Evolutionary conservation across 2,888 invertebrate species (phyloP).

Genomic region (Macrophya alboannulata): DNA sequence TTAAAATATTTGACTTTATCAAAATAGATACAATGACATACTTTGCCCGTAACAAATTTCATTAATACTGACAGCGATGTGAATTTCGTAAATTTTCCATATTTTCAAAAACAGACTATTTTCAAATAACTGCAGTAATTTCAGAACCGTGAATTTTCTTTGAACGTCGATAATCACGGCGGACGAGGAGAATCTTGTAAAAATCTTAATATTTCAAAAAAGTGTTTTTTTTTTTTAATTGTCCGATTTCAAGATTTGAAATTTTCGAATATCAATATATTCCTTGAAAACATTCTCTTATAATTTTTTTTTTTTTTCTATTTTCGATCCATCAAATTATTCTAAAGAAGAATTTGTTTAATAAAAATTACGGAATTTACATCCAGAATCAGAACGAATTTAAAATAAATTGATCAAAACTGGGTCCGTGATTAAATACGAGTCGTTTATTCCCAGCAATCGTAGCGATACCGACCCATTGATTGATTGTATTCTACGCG

Average conservation of each 20-base stretch:
- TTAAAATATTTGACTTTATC: not conserved
- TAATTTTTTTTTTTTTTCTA: not conserved
- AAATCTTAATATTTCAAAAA: no score
- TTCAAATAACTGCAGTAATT: no score
- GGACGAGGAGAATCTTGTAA: no score
- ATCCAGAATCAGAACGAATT: not conserved
- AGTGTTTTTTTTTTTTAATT: no score
- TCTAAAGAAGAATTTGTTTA: no score
- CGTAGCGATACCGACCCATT: slow-evolving; percentile 45
- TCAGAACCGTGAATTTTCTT: no score
- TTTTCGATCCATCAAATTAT: not conserved
- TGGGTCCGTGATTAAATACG: not conserved
- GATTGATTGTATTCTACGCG: slow-evolving; percentile 50
- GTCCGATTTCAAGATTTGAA: not conserved
- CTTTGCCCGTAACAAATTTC: not conserved
- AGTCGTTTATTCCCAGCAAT: not conserved
- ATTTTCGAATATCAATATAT: not conserved
- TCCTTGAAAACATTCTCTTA: not conserved
- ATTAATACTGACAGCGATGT: not conserved
- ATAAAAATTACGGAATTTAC: not conserved
- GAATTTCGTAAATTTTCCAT: no score
- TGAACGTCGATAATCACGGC: no score
- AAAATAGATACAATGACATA: no score
- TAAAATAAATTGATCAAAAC: not conserved
- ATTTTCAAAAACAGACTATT: no score